These are phyloP conservation scores for Denticeps clupeoides DNA, from an alignment of 2,797 vertebrate genomes.

Conservation along the genomic window DNA sequence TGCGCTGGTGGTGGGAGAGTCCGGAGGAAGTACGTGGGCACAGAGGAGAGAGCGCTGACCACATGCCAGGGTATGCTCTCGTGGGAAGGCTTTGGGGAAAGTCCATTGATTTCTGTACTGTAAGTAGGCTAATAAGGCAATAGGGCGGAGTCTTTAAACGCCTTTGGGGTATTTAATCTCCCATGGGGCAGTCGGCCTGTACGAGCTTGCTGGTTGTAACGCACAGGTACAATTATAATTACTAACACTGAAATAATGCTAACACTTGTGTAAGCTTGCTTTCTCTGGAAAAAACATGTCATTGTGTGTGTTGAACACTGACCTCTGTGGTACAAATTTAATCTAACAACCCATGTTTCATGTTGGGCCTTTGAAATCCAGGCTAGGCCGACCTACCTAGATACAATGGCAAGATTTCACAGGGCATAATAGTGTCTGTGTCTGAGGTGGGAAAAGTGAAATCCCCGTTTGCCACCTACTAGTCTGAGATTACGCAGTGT, in stretches of 20 bases:
- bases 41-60: not conserved
- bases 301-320: slow-evolving; percentile 2
- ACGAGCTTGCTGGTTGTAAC: not conserved
- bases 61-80: not conserved
- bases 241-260: too few species aligned
- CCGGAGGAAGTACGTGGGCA: not conserved
- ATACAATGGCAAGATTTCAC: slow-evolving; percentile 21
- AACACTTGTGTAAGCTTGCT: too few species aligned
- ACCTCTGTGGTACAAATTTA: slow-evolving; percentile 10
- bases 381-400: slow-evolving; percentile 9
- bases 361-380: slow-evolving; percentile 14
- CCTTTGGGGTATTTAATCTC: not conserved
- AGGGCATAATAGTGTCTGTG: slow-evolving; percentile 3
- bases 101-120: not conserved
- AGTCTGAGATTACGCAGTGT: too few species aligned
- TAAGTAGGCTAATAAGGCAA: not conserved
- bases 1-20: too few species aligned
- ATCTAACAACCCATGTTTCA: slow-evolving; percentile 12
- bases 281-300: not conserved
- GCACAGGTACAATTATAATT: not conserved
- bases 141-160: not conserved
- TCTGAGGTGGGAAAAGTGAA: too few species aligned
- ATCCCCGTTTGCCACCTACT: too few species aligned
- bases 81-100: not conserved
- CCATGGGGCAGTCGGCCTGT: not conserved